Evolutionary conservation across 2,113 vertebrate species (phyloP).

Genomic region (Plectropomus leopardus): DNA sequence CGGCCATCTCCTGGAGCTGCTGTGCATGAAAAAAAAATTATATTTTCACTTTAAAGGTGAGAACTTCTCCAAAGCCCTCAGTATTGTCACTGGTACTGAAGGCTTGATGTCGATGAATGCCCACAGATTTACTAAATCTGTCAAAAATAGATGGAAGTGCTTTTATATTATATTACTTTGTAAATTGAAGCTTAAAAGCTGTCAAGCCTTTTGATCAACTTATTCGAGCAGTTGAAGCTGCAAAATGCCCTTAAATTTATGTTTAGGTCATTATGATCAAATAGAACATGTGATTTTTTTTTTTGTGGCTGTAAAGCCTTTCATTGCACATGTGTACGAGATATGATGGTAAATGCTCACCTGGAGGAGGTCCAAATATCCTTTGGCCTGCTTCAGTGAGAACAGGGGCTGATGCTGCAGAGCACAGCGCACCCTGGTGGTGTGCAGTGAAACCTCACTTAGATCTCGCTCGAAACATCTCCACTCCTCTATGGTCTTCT

Average conservation of each 20-base stretch:
- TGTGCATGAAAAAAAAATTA: conserved; percentile 65
- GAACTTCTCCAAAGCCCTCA: background rate
- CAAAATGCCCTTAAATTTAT: too few species aligned
- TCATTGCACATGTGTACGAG: background rate
- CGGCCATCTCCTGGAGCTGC: conserved; percentile 86
- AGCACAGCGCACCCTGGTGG: conserved; percentile 79
- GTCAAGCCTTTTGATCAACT: too few species aligned
- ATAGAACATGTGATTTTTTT: too few species aligned
- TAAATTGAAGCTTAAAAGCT: too few species aligned
- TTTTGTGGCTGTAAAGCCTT: background rate
- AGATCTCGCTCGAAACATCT: conserved; percentile 78
- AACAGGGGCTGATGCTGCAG: conserved; percentile 80
- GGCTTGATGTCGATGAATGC: conserved; percentile 1
- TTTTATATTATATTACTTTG: conserved; percentile 23
- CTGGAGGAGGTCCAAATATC: conserved; percentile 86
- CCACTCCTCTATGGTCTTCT: conserved; percentile 82
- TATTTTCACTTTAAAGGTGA: conserved; percentile 11
- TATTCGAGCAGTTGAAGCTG: too few species aligned
- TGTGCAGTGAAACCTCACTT: conserved; percentile 78
- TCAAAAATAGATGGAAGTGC: conserved; percentile 18
- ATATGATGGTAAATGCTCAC: conserved; percentile 74
- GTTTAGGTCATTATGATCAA: too few species aligned
- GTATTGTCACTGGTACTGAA: background rate
- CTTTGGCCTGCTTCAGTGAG: conserved; percentile 83
- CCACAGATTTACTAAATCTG: conserved; percentile 22